These are phyloP conservation scores for Drosophila anomelani DNA, from an alignment of 2,888 invertebrate genomes.

Conservation along the genomic window DNA sequence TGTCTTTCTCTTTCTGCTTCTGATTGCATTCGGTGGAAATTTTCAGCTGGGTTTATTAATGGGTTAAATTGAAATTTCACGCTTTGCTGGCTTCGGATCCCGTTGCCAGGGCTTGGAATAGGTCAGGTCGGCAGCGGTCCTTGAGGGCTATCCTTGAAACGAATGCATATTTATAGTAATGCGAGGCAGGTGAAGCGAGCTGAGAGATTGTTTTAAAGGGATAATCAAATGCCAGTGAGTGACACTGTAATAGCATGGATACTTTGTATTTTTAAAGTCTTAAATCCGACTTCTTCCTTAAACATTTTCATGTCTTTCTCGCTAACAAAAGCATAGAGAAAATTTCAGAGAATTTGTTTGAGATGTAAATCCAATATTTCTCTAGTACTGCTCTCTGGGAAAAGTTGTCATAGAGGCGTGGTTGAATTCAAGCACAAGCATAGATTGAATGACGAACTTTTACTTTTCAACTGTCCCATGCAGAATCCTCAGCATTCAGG, in stretches of 20 bases:
- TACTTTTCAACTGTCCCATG: constrained; percentile 56
- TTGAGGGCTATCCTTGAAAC: constrained; percentile 30
- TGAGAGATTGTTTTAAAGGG: constrained; percentile 16
- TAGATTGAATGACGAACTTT: constrained; percentile 75
- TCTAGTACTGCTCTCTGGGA: not conserved
- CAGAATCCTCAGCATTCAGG: constrained; percentile 18
- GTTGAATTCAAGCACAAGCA: constrained; percentile 63
- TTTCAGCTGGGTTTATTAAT: constrained; percentile 69
- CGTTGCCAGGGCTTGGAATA: constrained; percentile 28
- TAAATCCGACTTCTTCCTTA: not conserved
- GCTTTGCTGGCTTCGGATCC: constrained; percentile 51
- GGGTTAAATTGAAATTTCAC: constrained; percentile 76
- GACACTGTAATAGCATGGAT: not conserved
- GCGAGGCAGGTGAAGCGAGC: constrained; percentile 32
- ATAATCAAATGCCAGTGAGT: constrained; percentile 11
- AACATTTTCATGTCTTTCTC: not conserved
- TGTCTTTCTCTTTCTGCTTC: constrained; percentile 42
- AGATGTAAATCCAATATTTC: constrained; percentile 1
- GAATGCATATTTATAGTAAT: constrained; percentile 37
- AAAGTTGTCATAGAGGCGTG: constrained; percentile 53
- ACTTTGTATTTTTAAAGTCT: not conserved
- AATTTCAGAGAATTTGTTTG: not conserved
- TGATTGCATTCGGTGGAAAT: constrained; percentile 51
- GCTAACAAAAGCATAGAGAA: not conserved
- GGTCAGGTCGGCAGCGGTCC: constrained; percentile 32